Base-by-base conservation (phyloP, 1,140 invertebrate species). In the Drosophila triauraria region DNA sequence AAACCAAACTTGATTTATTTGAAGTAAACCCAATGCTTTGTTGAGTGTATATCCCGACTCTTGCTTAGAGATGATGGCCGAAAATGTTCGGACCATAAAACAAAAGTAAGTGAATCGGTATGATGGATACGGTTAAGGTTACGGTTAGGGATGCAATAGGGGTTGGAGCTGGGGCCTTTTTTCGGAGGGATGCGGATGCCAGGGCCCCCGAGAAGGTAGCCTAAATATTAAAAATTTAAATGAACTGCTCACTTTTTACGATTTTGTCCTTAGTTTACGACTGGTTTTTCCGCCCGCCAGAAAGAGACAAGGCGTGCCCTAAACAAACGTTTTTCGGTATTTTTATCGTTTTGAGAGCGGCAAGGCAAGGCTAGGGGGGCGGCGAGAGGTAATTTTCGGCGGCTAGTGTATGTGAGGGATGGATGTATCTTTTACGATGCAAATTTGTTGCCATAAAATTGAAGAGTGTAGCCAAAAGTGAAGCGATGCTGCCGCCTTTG, bases 361-460 rank as follows among this genome's bases (percentile, higher is more conserved):
- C 13, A 23, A 10, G 57, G 20, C 27, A 13, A 40, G 32, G 7
- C n/a, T 23, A 35, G 3, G 32, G 32, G 32, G 32, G 32, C 32
- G 61, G 23, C 32, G 50, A 27, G 54, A 44, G 77, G 47, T 58
- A 35, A 35, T 62, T 54, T 44, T 72, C 27, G 17, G 42, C 59
- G 63, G 76, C 80, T 79, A 83, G 80, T 80, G 44, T 62, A 61
- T 50, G 20, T 47, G 60, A 46, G 54, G 53, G 40, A 20, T 30
- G 69, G 71, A 69, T 77, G 85, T 81, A 88, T 88, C 84, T 88
- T 88, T 88, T 88, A 88, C 84, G 84, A 88, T 88, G 84, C 84
- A 88, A 88, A 88, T 88, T 88, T 88, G 84, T 88, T 88, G 84
- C 84, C 87, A 88, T 88, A 90, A 88, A 88, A 88, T 88, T 88